Evolutionary conservation across 1,140 invertebrate species (phyloP).

Genomic region (Saxidomus purpurata): DNA sequence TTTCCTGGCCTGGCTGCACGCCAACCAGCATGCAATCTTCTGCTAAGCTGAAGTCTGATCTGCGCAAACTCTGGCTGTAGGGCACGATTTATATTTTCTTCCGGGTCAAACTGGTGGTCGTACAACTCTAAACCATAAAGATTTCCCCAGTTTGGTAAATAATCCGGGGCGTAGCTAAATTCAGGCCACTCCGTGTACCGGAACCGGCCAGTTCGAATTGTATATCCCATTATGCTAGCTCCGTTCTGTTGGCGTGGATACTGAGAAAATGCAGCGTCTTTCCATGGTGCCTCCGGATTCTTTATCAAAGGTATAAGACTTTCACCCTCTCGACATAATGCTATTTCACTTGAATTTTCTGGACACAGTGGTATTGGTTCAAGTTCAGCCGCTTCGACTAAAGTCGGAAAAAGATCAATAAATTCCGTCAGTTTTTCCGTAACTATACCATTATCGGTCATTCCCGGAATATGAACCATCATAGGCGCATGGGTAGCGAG

Average conservation of each 20-base stretch:
- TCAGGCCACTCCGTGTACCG: constrained; percentile 93
- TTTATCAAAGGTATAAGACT: constrained; percentile 87
- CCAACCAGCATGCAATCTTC: constrained; percentile 76
- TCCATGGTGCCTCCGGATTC: constrained; percentile 57
- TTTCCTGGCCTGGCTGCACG: constrained; percentile 56
- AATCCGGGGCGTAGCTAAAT: constrained; percentile 74
- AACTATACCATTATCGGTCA: constrained; percentile 64
- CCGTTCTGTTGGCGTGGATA: constrained; percentile 93
- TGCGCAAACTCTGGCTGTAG: constrained; percentile 65
- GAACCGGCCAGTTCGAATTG: constrained; percentile 90
- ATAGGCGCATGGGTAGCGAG: too few species aligned
- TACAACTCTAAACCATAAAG: constrained; percentile 88
- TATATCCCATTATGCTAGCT: constrained; percentile 93
- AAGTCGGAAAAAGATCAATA: too few species aligned
- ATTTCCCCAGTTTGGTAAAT: constrained; percentile 89
- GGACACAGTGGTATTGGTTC: constrained; percentile 88
- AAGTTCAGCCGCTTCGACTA: constrained; percentile 91
- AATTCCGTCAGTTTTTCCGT: constrained; percentile 88
- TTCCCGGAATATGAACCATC: constrained; percentile 90
- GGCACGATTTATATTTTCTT: constrained; percentile 91
- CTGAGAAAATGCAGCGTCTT: constrained; percentile 90
- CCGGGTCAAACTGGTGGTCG: constrained; percentile 89
- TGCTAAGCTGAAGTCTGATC: constrained; percentile 69
- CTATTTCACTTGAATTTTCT: constrained; percentile 80
- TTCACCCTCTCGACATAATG: constrained; percentile 91